Evolutionary conservation across 2,797 vertebrate genomes (phyloP).

Genomic region (Enteromius paludinosus): DNA sequence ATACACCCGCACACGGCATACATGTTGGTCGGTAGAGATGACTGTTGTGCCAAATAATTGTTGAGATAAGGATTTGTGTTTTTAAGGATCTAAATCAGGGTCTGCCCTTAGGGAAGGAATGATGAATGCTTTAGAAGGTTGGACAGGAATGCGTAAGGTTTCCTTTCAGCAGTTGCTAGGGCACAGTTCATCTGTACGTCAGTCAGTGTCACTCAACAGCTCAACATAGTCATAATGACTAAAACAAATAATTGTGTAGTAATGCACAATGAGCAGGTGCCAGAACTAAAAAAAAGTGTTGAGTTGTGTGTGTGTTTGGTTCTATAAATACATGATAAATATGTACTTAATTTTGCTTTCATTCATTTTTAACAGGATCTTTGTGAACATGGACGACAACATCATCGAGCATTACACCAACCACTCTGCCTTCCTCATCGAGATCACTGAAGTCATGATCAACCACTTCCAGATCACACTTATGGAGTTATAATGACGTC

Average conservation of each 20-base stretch:
- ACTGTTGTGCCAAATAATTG: slow-evolving; percentile 27
- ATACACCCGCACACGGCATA: slow-evolving; percentile 25
- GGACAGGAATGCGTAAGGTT: slow-evolving; percentile 24
- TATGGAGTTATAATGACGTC: slow-evolving; percentile 84
- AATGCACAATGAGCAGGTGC: not conserved
- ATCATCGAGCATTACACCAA: slow-evolving; percentile 98
- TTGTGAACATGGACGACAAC: slow-evolving; percentile 98
- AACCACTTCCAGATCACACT: slow-evolving; percentile 91
- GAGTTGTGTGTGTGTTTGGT: not conserved
- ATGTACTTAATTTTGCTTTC: not conserved
- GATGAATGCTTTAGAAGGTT: slow-evolving; percentile 21
- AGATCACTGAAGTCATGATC: slow-evolving; percentile 81
- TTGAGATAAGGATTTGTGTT: slow-evolving; percentile 24
- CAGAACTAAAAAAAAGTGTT: not conserved
- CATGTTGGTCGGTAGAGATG: not conserved
- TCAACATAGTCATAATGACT: not conserved
- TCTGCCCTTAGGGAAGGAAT: slow-evolving; percentile 29
- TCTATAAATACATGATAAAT: not conserved
- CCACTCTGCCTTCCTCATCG: slow-evolving; percentile 93
- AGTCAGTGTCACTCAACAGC: slow-evolving; percentile 25
- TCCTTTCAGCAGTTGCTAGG: slow-evolving; percentile 14
- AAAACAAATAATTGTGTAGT: not conserved
- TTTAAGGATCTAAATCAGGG: slow-evolving; percentile 44
- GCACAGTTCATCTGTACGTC: slow-evolving; percentile 2
- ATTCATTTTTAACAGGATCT: slow-evolving; percentile 78